Base-by-base conservation (phyloP, 2,113 vertebrate genomes). In the Otus sunia region DNA sequence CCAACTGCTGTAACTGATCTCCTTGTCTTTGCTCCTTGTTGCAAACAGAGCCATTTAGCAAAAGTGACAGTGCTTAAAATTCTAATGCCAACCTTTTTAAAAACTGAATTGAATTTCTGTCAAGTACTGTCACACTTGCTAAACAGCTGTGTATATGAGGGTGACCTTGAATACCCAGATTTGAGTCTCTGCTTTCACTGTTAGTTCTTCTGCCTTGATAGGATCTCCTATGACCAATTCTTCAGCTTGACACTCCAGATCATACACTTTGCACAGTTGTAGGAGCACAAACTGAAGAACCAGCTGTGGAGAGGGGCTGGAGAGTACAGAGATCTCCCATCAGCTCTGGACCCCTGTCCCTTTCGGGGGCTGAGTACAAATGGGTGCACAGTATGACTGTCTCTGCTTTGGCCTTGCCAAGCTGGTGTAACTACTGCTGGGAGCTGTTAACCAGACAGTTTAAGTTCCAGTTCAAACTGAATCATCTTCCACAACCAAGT, bases 131-230 rank as follows among this genome's bases (percentile, higher is more conserved):
- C 91, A 90, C 75, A 88, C 75, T 88, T 94, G 76, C 89, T 91
- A 59, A 91, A 73, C 86, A 89, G 81, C 87, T 94, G 79, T 79
- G 49, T 73, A 12, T 41, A 23, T 59, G 55, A 95, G 86, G 91
- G 83, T 97, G 92, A 97, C 97, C 96, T 97, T 96, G 96, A 95
- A 66, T 62, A 85, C 26, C 27, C 67, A 94, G 45, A 93, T 76
- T 18, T 86, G 72, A 82, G n/a, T 66, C 39, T 85, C 59, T 85
- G 62, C 45, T 90, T 90, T 91, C 4, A 11, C 66, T 88, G 36
- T 53, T 39, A 49, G 36, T 83, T 80, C 75, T 95, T 89, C 45
- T 85, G 26, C 75, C 72, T 93, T 86, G 60, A 43, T 29, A 76
- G 59, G 49, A 32, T 86, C 74, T 91, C 69, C 69, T 72, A 6